Evolutionary conservation across 2,888 invertebrate genomes (phyloP).

Genomic region (Pardosa pseudoannulata): DNA sequence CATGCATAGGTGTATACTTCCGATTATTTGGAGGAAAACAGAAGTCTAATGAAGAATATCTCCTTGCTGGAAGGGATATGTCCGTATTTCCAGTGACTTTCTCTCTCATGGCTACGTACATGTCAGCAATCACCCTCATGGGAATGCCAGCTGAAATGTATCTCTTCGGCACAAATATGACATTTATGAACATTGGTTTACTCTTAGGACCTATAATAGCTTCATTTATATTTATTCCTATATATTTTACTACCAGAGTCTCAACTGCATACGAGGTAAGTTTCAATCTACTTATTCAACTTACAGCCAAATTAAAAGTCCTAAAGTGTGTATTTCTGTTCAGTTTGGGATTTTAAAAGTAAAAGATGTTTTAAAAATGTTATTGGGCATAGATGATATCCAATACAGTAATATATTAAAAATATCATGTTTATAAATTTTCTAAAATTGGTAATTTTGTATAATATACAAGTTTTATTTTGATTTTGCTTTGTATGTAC

Average conservation of each 20-base stretch:
- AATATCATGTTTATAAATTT: no score
- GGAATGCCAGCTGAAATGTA: conserved; percentile 93
- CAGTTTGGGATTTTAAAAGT: no score
- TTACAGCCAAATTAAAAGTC: no score
- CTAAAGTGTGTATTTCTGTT: no score
- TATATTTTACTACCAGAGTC: conserved; percentile 88
- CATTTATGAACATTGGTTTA: conserved; percentile 86
- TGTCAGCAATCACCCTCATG: conserved; percentile 92
- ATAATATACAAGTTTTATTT: no score
- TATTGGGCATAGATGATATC: no score
- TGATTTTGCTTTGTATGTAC: no score
- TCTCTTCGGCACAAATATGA: conserved; percentile 87
- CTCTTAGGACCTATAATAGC: conserved; percentile 87
- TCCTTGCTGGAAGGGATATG: conserved; percentile 89
- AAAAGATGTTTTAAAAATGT: no score
- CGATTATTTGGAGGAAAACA: conserved; percentile 90
- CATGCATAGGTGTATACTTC: conserved; percentile 86
- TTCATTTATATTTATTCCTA: conserved; percentile 87
- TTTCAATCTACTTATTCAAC: no score
- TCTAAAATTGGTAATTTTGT: no score
- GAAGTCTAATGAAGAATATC: conserved; percentile 83
- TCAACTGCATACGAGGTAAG: conserved; percentile 82
- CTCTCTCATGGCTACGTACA: conserved; percentile 93
- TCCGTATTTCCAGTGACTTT: conserved; percentile 88
- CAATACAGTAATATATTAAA: no score